These are phyloP conservation scores for Bombus haemorrhoidalis DNA, from an alignment of 1,140 invertebrate species.

Conservation along the genomic window DNA sequence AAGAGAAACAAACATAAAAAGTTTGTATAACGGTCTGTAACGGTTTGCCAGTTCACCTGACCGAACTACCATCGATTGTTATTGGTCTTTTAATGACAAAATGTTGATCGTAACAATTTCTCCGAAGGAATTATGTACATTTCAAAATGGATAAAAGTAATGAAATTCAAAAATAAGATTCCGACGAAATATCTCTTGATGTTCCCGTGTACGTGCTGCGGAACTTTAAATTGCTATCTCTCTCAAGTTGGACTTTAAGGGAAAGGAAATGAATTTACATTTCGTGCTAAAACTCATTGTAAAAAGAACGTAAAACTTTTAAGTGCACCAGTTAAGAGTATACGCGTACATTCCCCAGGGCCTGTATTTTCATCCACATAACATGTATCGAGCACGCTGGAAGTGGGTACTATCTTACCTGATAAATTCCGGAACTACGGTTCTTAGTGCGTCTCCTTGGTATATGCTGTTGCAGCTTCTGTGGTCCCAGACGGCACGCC, in stretches of 20 bases:
- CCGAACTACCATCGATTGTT: not conserved
- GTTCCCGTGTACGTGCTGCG: not conserved
- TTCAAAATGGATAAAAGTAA: not conserved
- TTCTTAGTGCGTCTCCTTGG: slow-evolving; percentile 17
- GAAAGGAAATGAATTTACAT: slow-evolving; percentile 53
- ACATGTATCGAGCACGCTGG: slow-evolving; percentile 5
- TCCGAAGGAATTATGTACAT: not conserved
- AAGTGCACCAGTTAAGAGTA: slow-evolving; percentile 27
- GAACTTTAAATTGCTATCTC: slow-evolving; percentile 41
- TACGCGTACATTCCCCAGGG: slow-evolving; percentile 1
- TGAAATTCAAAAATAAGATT: slow-evolving; percentile 3
- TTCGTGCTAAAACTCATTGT: slow-evolving; percentile 45
- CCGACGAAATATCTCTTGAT: not conserved
- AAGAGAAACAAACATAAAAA: not conserved
- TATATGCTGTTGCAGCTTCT: slow-evolving; percentile 20
- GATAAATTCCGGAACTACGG: slow-evolving; percentile 41
- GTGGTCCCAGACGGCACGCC: slow-evolving; percentile 29
- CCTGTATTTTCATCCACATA: slow-evolving; percentile 13
- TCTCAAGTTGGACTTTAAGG: slow-evolving; percentile 29
- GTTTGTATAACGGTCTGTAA: slow-evolving; percentile 1
- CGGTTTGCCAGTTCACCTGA: not conserved
- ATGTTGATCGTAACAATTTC: not conserved
- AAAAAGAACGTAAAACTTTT: slow-evolving; percentile 43
- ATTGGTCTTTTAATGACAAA: not conserved
- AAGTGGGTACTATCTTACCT: slow-evolving; percentile 37